Evolutionary conservation across 30 jellyfish, hydroid and myxozoan genomes (phyloP).

Genomic region (Hydractinia echinata): DNA sequence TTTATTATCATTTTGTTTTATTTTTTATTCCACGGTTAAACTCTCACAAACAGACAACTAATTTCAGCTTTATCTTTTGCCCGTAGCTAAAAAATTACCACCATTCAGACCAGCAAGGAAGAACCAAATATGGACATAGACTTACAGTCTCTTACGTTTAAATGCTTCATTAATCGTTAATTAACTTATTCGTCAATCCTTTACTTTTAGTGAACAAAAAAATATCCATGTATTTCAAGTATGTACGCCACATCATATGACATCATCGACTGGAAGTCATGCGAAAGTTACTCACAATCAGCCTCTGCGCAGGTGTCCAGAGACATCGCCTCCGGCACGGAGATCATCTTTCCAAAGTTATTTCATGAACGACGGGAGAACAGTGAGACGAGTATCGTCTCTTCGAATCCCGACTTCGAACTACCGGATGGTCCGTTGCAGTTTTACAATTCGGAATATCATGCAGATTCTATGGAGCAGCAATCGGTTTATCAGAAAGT

Average conservation of each 20-base stretch:
- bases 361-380: constrained; percentile 52
- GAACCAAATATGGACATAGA: too few species aligned
- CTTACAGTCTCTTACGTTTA: too few species aligned
- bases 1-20: too few species aligned
- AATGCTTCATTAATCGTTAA: too few species aligned
- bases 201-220: too few species aligned
- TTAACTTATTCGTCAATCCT: too few species aligned
- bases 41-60: too few species aligned
- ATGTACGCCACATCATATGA: constrained; percentile 27
- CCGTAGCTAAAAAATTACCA: too few species aligned
- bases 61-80: too few species aligned
- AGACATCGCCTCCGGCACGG: constrained; percentile 78
- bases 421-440: constrained; percentile 35
- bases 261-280: constrained; percentile 42
- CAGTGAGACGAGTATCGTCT: constrained; percentile 44
- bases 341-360: constrained; percentile 67
- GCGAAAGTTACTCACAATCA: constrained; percentile 21
- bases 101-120: too few species aligned
- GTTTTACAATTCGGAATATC: constrained; percentile 14
- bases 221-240: neutral
- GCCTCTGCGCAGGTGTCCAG: constrained; percentile 24
- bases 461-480: constrained; percentile 16
- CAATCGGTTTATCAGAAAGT: constrained; percentile 73
- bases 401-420: constrained; percentile 27
- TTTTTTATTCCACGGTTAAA: too few species aligned